phyloP scores from a whole-genome alignment of 2,113 vertebrate species.

The Cygnus atratus region DNA sequence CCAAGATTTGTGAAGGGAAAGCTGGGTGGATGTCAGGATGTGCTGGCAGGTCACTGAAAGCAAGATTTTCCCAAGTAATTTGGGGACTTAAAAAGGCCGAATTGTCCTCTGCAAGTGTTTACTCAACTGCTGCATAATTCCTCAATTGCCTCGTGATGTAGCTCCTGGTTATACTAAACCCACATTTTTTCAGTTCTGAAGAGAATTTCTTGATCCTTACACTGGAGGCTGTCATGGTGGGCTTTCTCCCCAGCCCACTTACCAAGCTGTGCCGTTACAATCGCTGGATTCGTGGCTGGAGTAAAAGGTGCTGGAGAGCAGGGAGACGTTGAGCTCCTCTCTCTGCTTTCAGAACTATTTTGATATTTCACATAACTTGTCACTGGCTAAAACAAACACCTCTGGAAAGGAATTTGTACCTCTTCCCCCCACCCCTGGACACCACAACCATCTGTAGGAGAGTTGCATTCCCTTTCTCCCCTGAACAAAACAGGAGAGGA shows the following conservation, averaged over 20 bases:
- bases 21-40: not conserved
- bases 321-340: not conserved
- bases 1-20: not conserved
- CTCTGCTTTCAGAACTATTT: not conserved
- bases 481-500: constrained; percentile 1
- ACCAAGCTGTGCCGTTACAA: not conserved
- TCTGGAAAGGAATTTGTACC: not conserved
- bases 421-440: not conserved
- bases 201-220: not conserved
- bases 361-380: not conserved
- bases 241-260: not conserved
- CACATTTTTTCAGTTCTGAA: not conserved
- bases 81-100: not conserved
- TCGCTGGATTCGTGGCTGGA: not conserved
- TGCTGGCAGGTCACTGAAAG: not conserved
- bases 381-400: not conserved
- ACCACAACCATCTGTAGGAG: not conserved
- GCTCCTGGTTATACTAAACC: not conserved
- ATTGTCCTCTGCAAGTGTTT: not conserved
- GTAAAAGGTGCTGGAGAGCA: not conserved
- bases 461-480: not conserved
- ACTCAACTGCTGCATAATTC: not conserved
- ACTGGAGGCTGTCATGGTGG: not conserved
- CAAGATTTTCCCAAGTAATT: not conserved
- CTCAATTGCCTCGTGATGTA: not conserved